Evolutionary conservation across 2,113 vertebrate genomes (phyloP), one percentile per base, ranked within the genome.

Genomic region (Zeus faber): DNA sequence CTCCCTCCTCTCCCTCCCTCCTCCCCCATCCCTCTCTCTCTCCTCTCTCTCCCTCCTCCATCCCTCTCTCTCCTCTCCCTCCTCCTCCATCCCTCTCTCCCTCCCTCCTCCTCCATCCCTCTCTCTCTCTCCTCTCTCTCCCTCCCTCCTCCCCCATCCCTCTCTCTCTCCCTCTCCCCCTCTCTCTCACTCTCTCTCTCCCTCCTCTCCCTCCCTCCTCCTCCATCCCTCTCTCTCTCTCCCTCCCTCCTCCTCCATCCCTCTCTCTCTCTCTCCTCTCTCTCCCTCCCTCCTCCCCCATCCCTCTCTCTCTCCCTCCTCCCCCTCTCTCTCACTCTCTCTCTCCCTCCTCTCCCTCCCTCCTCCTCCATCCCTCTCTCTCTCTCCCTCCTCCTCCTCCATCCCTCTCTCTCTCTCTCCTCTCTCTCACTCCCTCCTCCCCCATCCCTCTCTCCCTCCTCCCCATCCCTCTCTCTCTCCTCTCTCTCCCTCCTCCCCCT

Each of bases 181-280:
- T n/a, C n/a, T 37, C 33, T 37, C 33, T 37, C 4, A 9, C 33
- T 2, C 33, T 37, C 11, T 18, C 17, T 20, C 18, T 44, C 20
- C 10, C 41, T 7, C 16, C n/a, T 53, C 50, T 40, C 35, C 17
- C 51, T 4, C 51, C 9, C n/a, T 16, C 22, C 25, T 21, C 7
- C 40, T 43, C 40, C 18, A 14, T 41, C 39, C 17, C 14, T 50
- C 40, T 44, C 18, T 16, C 49, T 26, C 25, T 27, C 41, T 45
- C 35, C 23, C 17, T 2, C 20, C 24, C 20, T 48, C 46, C n/a
- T 14, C 2, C 16, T 49, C 20, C 41, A n/a, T 43, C 5, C 25
- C 40, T 55, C 23, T 18, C 33, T 43, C 14, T 43, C 21, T 21
- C 31, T 48, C 27, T 43, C 27, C 13, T 21, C 9, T 43, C 26